Evolutionary conservation across 2,113 vertebrate species (phyloP).

Genomic region (Pseudopodoces humilis): DNA sequence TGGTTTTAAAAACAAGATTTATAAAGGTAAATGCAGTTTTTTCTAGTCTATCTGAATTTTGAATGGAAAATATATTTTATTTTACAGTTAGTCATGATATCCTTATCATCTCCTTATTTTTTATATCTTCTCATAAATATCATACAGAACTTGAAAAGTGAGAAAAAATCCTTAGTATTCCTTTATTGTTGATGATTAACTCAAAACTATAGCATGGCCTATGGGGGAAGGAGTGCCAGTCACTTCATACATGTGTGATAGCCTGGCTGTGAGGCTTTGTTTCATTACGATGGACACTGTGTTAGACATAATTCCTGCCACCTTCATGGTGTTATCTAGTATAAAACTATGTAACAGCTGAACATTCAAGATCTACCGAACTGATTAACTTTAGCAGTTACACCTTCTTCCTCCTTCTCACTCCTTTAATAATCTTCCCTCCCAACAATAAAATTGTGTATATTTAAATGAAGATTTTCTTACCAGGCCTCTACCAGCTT

Average conservation of each 20-base stretch:
- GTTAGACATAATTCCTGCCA: not conserved
- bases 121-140: not conserved
- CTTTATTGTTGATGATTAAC: not conserved
- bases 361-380: not conserved
- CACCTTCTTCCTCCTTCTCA: not conserved
- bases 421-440: not conserved
- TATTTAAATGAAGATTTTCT: conserved; percentile 30
- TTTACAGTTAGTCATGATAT: not conserved
- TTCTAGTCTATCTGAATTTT: not conserved
- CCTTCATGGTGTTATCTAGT: not conserved
- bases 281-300: not conserved
- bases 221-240: not conserved
- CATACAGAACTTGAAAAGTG: not conserved
- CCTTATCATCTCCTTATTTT: not conserved
- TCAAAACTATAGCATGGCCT: not conserved
- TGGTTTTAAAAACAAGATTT: not conserved
- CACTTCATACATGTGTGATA: not conserved
- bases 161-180: not conserved
- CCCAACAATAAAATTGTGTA: not conserved
- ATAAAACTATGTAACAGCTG: not conserved
- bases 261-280: not conserved
- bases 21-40: not conserved
- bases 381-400: not conserved
- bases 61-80: not conserved
- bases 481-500: conserved; percentile 21